These are phyloP conservation scores for Lates japonicus DNA, from an alignment of 2,797 vertebrate genomes.

Conservation along the genomic window DNA sequence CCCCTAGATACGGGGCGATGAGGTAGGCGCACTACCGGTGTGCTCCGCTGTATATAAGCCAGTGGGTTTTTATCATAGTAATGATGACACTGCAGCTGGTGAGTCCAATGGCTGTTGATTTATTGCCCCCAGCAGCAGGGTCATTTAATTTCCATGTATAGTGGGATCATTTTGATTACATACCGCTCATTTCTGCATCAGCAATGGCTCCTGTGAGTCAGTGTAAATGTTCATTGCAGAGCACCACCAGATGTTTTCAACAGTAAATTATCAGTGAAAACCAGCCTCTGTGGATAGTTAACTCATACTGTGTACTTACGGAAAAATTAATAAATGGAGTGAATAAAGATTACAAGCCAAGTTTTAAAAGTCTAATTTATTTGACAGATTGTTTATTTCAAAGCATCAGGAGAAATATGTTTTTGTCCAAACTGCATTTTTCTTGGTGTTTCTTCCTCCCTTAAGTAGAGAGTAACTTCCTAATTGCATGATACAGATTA, in stretches of 20 bases:
- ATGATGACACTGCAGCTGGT: slow-evolving; percentile 79
- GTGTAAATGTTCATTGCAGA: slow-evolving; percentile 74
- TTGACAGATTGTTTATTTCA: slow-evolving; percentile 53
- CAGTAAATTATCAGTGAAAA: slow-evolving; percentile 75
- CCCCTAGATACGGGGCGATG: slow-evolving; percentile 35
- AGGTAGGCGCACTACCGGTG: slow-evolving; percentile 47
- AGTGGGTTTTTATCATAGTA: slow-evolving; percentile 73
- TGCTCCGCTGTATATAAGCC: slow-evolving; percentile 51
- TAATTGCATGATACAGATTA: slow-evolving; percentile 48
- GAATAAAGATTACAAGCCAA: slow-evolving; percentile 46
- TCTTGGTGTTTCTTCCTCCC: neutral
- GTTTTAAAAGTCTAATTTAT: slow-evolving; percentile 38
- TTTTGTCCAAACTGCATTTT: slow-evolving; percentile 7
- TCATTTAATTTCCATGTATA: slow-evolving; percentile 82
- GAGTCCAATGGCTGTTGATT: slow-evolving; percentile 78
- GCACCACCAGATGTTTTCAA: slow-evolving; percentile 79
- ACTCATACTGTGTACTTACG: slow-evolving; percentile 43
- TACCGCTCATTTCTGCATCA: slow-evolving; percentile 75
- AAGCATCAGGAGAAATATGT: slow-evolving; percentile 29
- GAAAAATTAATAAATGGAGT: slow-evolving; percentile 64
- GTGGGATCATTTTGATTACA: slow-evolving; percentile 80
- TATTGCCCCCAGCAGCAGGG: slow-evolving; percentile 76
- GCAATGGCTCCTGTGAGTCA: slow-evolving; percentile 78
- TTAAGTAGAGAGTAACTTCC: neutral
- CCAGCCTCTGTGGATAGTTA: slow-evolving; percentile 65